Evolutionary conservation across 2,888 invertebrate species (phyloP).

Genomic region (Noctua comes): DNA sequence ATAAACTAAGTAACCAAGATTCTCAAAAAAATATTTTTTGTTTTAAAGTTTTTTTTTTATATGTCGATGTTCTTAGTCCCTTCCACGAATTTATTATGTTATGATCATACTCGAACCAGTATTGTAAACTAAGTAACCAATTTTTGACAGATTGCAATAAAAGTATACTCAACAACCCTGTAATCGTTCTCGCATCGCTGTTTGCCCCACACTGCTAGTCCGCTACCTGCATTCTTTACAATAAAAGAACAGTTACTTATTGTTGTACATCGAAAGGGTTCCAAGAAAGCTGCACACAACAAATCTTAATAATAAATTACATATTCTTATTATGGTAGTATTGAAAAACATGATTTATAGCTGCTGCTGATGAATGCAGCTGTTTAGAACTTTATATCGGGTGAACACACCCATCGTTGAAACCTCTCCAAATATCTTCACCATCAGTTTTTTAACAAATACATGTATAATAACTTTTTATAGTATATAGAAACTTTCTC

Average conservation of each 20-base stretch:
- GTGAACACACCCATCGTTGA: neutral
- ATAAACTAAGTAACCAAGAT: neutral
- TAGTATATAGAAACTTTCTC: neutral
- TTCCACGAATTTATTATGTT: neutral
- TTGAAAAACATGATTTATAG: slow-evolving; percentile 12
- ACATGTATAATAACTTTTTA: neutral
- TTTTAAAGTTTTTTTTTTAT: no score
- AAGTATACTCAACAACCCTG: neutral
- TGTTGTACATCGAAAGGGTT: slow-evolving; percentile 12
- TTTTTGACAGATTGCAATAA: neutral
- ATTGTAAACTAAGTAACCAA: neutral
- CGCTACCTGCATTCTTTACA: slow-evolving; percentile 37
- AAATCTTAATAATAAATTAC: neutral
- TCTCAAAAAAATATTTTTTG: neutral
- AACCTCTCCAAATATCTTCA: neutral
- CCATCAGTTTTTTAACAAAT: neutral
- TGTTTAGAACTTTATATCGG: neutral
- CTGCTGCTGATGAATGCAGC: no score
- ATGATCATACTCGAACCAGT: slow-evolving; percentile 2
- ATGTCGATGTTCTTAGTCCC: neutral
- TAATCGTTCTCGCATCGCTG: neutral
- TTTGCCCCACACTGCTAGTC: slow-evolving; percentile 11
- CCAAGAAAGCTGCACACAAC: slow-evolving; percentile 24
- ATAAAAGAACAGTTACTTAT: slow-evolving; percentile 22
- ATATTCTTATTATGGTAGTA: neutral